Evolutionary conservation across 2,797 vertebrate species (phyloP).

Genomic region (Smutsia gigantea): DNA sequence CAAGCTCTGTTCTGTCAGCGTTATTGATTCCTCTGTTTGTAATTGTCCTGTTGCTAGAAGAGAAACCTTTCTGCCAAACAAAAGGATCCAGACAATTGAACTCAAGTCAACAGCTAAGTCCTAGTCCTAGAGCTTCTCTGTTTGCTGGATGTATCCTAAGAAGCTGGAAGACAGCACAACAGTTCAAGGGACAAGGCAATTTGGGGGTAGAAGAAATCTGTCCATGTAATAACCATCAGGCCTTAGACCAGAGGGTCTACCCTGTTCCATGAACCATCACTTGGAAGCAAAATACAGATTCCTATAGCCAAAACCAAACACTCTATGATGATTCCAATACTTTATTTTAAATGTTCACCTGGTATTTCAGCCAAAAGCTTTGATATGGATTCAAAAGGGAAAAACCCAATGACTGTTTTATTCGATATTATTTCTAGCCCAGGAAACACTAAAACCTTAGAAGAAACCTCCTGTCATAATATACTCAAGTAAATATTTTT

Average conservation of each 20-base stretch:
- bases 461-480: slow-evolving; percentile 37
- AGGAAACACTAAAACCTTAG: slow-evolving; percentile 60
- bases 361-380: slow-evolving; percentile 19
- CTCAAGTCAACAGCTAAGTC: neutral
- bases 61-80: neutral
- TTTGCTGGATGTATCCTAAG: neutral
- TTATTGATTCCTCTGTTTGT: neutral
- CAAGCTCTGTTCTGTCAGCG: neutral
- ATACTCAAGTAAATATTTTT: slow-evolving; percentile 64
- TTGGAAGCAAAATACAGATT: slow-evolving; percentile 36
- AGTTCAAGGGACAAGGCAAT: neutral
- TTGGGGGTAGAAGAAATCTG: neutral
- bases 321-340: neutral
- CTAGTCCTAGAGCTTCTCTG: neutral
- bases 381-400: slow-evolving; percentile 55
- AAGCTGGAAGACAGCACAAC: neutral
- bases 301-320: neutral
- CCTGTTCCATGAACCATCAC: neutral
- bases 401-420: slow-evolving; percentile 46
- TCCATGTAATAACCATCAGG: neutral
- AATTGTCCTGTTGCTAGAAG: neutral
- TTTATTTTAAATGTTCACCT: slow-evolving; percentile 29
- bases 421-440: slow-evolving; percentile 37
- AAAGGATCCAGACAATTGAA: neutral
- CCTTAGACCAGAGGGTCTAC: neutral